A percentile compares a stretch with the other conserved stretches of the same genome.
Evolutionary conservation across 2,113 vertebrate genomes (phyloP).

Genomic region (Hypanus sabinus): DNA sequence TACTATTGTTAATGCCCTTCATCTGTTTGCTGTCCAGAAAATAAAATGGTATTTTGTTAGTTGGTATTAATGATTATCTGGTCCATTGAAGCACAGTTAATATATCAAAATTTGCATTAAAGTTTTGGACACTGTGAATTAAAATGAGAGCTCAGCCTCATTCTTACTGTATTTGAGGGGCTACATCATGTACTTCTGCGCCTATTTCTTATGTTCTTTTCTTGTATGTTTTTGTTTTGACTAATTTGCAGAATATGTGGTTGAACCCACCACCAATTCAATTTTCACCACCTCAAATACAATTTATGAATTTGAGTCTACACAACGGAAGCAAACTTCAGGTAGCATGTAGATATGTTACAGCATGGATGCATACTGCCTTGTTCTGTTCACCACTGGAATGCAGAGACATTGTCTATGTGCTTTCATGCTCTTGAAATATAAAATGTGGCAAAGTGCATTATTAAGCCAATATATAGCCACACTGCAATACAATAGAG

Average conservation of each 20-base stretch:
- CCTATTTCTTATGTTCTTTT: not conserved
- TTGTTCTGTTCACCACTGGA: not conserved
- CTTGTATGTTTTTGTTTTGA: not conserved
- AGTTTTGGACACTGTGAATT: not conserved
- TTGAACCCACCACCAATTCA: not conserved
- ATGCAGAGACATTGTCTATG: not conserved
- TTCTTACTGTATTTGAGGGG: not conserved
- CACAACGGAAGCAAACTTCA: slow-evolving; percentile 5
- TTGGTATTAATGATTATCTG: not conserved
- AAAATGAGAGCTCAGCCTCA: not conserved
- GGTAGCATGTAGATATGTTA: slow-evolving; percentile 3
- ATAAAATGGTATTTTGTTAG: not conserved
- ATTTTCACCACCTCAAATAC: slow-evolving; percentile 16
- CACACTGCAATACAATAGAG: too few relatives aligned
- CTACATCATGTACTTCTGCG: not conserved
- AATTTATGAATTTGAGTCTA: not conserved
- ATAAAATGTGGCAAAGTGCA: too few relatives aligned
- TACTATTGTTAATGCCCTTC: too few relatives aligned
- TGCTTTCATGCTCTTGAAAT: not conserved
- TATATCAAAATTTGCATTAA: not conserved
- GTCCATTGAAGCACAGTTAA: not conserved
- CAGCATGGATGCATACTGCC: slow-evolving; percentile 14
- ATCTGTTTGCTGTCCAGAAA: too few relatives aligned
- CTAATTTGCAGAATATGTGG: slow-evolving; percentile 9
- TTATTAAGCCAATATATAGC: not conserved